Percentiles rank a stretch among this genome's conserved stretches.
phyloP scores from a whole-genome alignment of 2,113 vertebrate genomes.

The Bubalus kerabau region DNA sequence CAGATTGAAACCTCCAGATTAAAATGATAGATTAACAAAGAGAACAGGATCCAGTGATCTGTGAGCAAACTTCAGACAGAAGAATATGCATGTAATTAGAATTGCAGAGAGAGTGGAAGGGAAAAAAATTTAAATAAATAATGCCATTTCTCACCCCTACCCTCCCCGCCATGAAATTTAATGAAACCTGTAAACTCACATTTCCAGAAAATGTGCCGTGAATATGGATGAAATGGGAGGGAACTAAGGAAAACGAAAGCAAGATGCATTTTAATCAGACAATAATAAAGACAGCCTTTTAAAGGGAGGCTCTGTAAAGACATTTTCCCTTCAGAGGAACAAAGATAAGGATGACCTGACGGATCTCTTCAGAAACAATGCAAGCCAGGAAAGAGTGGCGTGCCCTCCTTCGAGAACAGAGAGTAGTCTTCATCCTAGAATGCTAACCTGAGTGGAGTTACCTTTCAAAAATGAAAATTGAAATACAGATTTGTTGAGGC shows the following conservation, averaged over 20 bases:
- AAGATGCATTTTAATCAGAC: not conserved
- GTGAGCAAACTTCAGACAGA: not conserved
- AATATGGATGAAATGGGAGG: not conserved
- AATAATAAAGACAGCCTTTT: not conserved
- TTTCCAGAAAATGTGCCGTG: not conserved
- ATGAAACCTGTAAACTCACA: not conserved
- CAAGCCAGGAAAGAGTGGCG: too few species aligned
- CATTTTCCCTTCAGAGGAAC: too few species aligned
- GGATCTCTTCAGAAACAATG: not conserved
- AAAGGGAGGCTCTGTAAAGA: too few species aligned
- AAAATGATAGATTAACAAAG: not conserved
- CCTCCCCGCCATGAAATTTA: not conserved
- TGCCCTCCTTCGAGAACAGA: not conserved
- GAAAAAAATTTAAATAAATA: not conserved
- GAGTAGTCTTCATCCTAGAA: too few species aligned
- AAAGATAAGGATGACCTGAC: accelerated
- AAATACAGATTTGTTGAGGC: too few species aligned
- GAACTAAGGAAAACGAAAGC: not conserved
- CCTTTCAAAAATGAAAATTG: not conserved
- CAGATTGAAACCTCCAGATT: not conserved
- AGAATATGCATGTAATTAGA: not conserved
- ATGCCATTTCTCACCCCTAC: not conserved
- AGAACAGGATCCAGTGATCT: not conserved
- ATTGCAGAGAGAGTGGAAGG: not conserved
- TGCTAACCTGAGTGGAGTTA: not conserved